A percentile compares a stretch with the other conserved stretches of the same genome.
These are phyloP conservation scores for Anseranas semipalmata DNA, from an alignment of 2,113 vertebrate genomes.

Conservation along the genomic window DNA sequence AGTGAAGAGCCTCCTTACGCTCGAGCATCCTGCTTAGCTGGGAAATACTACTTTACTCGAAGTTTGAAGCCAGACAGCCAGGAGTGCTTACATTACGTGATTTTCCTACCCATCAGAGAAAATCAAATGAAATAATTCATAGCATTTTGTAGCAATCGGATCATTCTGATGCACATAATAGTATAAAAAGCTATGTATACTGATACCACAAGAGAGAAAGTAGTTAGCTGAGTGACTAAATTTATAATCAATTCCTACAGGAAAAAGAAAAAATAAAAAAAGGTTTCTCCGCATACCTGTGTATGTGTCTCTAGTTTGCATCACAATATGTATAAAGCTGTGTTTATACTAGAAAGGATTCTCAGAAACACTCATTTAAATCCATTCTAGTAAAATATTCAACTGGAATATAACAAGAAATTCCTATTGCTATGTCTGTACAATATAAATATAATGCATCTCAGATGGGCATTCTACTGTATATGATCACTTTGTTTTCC, in stretches of 20 bases:
- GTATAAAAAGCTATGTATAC: background rate
- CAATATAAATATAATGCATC: background rate
- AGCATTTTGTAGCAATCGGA: background rate
- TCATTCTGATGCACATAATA: background rate
- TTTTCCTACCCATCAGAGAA: background rate
- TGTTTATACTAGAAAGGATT: background rate
- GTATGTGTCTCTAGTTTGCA: background rate
- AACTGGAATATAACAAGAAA: background rate
- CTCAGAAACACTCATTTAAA: background rate
- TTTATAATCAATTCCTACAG: background rate
- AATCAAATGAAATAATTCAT: background rate
- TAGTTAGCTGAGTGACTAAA: background rate
- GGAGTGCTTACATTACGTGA: rapidly evolving
- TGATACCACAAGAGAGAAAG: background rate
- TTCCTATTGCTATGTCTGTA: background rate
- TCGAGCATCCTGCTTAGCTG: background rate
- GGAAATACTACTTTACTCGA: background rate
- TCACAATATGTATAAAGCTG: background rate
- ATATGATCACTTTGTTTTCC: background rate
- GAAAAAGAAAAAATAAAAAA: background rate
- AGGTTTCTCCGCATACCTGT: background rate
- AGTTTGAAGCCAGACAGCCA: constrained; percentile 11
- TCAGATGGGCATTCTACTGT: background rate
- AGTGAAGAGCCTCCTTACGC: background rate
- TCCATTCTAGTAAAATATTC: background rate